Evolutionary conservation across 1,140 invertebrate genomes (phyloP).

Genomic region (Eumaeus atala): DNA sequence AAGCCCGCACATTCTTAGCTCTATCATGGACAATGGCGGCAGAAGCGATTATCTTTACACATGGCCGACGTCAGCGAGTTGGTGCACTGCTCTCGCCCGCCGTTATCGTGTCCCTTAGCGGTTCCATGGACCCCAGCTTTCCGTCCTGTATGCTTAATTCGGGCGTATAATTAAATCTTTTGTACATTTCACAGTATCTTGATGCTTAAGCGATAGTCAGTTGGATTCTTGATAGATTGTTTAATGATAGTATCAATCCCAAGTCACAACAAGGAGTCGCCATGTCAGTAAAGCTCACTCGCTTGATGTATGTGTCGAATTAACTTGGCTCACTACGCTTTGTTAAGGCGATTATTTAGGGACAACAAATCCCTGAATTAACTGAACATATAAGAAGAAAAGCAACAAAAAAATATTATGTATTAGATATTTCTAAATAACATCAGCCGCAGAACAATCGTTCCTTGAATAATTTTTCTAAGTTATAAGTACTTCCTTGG

Average conservation of each 20-base stretch:
- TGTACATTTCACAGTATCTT: slow-evolving; percentile 48
- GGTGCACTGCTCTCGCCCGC: slow-evolving; percentile 35
- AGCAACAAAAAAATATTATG: no score
- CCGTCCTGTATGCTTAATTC: slow-evolving; percentile 57
- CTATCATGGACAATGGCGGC: slow-evolving; percentile 35
- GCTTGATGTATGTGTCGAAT: slow-evolving; percentile 12
- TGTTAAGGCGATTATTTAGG: slow-evolving; percentile 1
- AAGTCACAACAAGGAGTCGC: slow-evolving; percentile 11
- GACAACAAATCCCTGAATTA: background rate
- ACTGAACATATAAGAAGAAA: no score
- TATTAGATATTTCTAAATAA: no score
- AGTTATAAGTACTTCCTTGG: no score
- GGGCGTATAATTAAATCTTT: slow-evolving; percentile 73
- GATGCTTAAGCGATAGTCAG: slow-evolving; percentile 31
- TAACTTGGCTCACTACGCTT: background rate
- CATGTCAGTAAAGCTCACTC: slow-evolving; percentile 7
- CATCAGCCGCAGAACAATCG: no score
- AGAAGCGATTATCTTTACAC: slow-evolving; percentile 41
- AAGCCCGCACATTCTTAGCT: slow-evolving; percentile 41
- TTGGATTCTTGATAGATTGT: background rate
- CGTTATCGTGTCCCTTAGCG: slow-evolving; percentile 36
- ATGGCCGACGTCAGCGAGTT: slow-evolving; percentile 43
- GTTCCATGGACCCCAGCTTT: slow-evolving; percentile 29
- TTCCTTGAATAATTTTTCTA: no score
- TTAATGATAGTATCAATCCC: background rate